Evolutionary conservation across 2,113 vertebrate genomes (phyloP).

Genomic region (Salvelinus sp.): DNA sequence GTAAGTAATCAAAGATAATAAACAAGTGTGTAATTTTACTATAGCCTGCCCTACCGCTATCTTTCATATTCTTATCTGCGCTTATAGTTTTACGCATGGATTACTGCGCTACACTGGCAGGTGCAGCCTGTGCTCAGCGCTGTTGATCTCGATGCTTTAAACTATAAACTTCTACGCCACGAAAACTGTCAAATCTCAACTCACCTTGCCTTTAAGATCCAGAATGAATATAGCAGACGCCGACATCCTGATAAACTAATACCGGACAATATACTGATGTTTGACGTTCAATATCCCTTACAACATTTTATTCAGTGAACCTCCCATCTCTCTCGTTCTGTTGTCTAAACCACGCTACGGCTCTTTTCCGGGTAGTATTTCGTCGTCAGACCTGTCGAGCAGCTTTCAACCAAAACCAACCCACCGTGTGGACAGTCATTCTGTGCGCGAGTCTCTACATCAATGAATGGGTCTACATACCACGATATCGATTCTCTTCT

Average conservation of each 20-base stretch:
- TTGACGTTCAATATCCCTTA: constrained; percentile 3
- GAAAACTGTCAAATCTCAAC: constrained; percentile 28
- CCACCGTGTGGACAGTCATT: too few relatives aligned
- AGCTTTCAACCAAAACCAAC: constrained; percentile 33
- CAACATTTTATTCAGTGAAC: constrained; percentile 44
- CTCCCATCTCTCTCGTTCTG: constrained; percentile 51
- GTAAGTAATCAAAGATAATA: too few relatives aligned
- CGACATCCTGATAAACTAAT: constrained; percentile 64
- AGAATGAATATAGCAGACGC: constrained; percentile 80
- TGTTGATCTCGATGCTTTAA: neutral
- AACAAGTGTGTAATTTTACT: too few relatives aligned
- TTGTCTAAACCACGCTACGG: constrained; percentile 31
- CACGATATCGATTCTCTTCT: too few relatives aligned
- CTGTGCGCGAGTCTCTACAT: too few relatives aligned
- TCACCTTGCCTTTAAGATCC: constrained; percentile 83
- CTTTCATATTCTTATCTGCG: too few relatives aligned
- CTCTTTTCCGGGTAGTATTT: constrained; percentile 42
- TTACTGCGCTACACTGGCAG: too few relatives aligned
- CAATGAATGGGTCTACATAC: too few relatives aligned
- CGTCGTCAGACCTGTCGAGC: constrained; percentile 59
- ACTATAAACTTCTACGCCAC: constrained; percentile 39
- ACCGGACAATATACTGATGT: neutral
- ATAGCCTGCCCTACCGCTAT: too few relatives aligned
- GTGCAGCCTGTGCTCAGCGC: neutral
- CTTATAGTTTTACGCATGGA: too few relatives aligned